Conservation (phyloP, 2,113 vertebrate species). For the Cyanoderma ruficeps region DNA sequence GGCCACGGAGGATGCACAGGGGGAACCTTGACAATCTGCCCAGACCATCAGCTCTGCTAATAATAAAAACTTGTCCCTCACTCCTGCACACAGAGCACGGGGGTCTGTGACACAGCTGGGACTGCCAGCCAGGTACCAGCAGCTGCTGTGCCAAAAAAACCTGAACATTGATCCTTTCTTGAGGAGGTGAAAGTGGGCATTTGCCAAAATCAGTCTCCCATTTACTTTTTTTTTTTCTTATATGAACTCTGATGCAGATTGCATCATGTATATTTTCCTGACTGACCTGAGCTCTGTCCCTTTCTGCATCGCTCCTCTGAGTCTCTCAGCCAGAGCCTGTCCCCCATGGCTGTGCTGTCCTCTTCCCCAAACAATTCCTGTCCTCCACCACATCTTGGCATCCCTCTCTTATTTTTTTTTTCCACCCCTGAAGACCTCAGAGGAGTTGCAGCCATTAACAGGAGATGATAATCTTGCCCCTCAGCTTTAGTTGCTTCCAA, state of each 20-base stretch:
- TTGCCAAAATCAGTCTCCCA: not conserved
- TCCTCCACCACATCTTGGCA: not conserved
- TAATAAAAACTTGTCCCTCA: fast-evolving
- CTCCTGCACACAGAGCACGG: not conserved
- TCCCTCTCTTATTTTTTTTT: not conserved
- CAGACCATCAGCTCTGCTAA: not conserved
- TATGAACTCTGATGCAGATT: not conserved
- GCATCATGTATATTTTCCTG: fast-evolving
- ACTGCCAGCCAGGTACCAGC: not conserved
- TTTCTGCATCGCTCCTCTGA: fast-evolving
- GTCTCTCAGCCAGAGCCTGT: not conserved
- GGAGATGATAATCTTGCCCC: not conserved
- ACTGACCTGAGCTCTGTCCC: not conserved
- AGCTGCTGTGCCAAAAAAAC: fast-evolving
- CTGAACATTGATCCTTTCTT: not conserved
- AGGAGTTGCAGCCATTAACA: not conserved
- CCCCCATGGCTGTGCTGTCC: fast-evolving
- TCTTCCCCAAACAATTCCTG: not conserved
- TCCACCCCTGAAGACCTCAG: not conserved
- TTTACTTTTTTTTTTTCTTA: not conserved
- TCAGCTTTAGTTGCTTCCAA: not conserved
- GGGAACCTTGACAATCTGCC: not conserved
- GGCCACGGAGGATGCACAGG: not conserved
- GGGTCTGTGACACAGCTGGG: not conserved
- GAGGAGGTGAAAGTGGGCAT: not conserved